Conservation (phyloP, 2,113 vertebrate genomes). For the pig (Sus scrofa) region DNA sequence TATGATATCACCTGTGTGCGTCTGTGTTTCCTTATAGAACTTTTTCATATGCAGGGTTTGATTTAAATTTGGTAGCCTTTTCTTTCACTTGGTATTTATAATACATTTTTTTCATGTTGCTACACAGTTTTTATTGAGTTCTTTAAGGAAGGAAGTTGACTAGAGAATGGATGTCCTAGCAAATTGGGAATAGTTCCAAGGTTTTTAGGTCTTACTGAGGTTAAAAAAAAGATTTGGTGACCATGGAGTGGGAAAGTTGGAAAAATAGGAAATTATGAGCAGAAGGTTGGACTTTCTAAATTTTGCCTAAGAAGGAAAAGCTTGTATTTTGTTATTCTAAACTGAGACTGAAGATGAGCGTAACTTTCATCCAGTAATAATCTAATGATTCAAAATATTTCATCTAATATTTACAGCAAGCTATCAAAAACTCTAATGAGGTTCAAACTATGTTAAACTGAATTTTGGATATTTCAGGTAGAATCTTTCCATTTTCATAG, state of each 20-base stretch:
- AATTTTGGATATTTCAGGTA: slow-evolving; percentile 38
- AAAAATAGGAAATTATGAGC: not conserved
- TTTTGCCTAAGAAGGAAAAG: not conserved
- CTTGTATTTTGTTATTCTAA: slow-evolving; percentile 9
- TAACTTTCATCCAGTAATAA: slow-evolving; percentile 51
- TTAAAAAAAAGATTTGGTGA: slow-evolving; percentile 41
- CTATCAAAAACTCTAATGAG: slow-evolving; percentile 1
- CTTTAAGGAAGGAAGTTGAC: not conserved
- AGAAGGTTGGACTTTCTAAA: not conserved
- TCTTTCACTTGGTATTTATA: not conserved
- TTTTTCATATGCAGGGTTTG: slow-evolving; percentile 23
- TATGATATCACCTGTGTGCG: not conserved
- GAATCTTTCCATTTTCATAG: slow-evolving; percentile 32
- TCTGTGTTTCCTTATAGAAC: not conserved
- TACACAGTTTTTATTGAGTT: not conserved
- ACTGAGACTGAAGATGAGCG: not conserved
- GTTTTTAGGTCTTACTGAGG: not conserved
- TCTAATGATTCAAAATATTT: slow-evolving; percentile 6
- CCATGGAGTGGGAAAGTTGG: not conserved
- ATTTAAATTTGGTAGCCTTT: slow-evolving; percentile 25
- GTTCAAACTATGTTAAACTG: slow-evolving; percentile 24
- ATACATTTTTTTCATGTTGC: not conserved
- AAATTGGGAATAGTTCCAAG: slow-evolving; percentile 37
- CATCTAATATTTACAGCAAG: not conserved
- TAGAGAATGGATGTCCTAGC: not conserved